Evolutionary conservation across 2,113 vertebrate species (phyloP).

Genomic region (Chrysemys picta): DNA sequence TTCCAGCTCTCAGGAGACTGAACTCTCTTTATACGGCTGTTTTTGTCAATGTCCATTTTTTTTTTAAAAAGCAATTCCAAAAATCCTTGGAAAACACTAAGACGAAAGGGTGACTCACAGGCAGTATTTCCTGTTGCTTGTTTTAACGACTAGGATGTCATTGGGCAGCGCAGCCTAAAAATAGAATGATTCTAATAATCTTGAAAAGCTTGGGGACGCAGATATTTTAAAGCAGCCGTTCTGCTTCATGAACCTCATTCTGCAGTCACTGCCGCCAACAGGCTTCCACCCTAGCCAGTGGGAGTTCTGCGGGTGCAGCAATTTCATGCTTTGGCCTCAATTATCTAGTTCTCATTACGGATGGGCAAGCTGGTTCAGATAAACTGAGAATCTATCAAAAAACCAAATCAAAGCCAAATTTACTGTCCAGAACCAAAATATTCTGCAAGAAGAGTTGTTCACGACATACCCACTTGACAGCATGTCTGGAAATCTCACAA

Average conservation of each 20-base stretch:
- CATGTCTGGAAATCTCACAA: background rate
- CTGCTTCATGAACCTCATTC: background rate
- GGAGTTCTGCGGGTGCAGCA: background rate
- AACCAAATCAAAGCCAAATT: background rate
- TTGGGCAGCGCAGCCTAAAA: constrained; percentile 51
- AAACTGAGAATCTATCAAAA: background rate
- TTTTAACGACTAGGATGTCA: constrained; percentile 58
- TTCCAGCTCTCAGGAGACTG: background rate
- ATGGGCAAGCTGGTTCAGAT: background rate
- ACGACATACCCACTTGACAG: background rate
- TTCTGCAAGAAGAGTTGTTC: background rate
- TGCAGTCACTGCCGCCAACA: background rate
- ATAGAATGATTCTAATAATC: constrained; percentile 29
- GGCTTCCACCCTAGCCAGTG: background rate
- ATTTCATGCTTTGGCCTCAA: background rate
- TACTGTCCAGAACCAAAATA: background rate
- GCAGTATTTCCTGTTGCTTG: constrained; percentile 59
- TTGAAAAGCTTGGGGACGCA: background rate
- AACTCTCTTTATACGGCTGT: background rate
- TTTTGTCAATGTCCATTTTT: constrained; percentile 46
- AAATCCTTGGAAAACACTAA: constrained; percentile 66
- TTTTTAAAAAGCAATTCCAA: constrained; percentile 32
- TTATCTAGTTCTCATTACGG: background rate
- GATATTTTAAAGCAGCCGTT: constrained; percentile 3
- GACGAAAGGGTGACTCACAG: constrained; percentile 69